Conservation (phyloP, 2,113 vertebrate genomes). For the Delphinus delphis region DNA sequence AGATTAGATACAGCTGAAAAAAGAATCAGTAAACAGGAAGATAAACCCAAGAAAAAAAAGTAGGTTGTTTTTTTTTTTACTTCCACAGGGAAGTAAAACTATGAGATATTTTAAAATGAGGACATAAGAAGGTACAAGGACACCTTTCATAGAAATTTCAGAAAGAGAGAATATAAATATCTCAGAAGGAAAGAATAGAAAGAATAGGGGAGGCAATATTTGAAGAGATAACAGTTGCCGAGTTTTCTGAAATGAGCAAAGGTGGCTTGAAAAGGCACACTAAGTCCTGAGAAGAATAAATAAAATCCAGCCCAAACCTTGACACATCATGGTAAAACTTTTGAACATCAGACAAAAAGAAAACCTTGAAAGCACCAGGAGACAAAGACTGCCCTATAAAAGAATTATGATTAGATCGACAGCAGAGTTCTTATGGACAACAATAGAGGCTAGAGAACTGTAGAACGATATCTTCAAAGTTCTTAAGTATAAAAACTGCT, state of each 20-base stretch:
- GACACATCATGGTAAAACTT: neutral
- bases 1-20: neutral
- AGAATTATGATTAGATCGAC: neutral
- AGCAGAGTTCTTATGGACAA: neutral
- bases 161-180: neutral
- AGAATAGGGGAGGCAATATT: neutral
- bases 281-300: neutral
- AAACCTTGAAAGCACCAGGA: neutral
- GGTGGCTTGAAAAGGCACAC: neutral
- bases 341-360: neutral
- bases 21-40: neutral
- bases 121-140: neutral
- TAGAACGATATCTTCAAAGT: neutral
- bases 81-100: neutral
- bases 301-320: neutral
- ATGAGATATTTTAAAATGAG: neutral
- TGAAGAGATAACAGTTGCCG: neutral
- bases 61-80: neutral
- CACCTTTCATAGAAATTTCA: neutral
- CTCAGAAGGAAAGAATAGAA: neutral
- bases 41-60: constrained; percentile 5
- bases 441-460: neutral
- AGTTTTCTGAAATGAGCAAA: neutral
- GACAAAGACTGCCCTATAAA: neutral
- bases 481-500: neutral